Evolutionary conservation across 2,888 invertebrate genomes (phyloP).

Genomic region (Candidula unifasciata): DNA sequence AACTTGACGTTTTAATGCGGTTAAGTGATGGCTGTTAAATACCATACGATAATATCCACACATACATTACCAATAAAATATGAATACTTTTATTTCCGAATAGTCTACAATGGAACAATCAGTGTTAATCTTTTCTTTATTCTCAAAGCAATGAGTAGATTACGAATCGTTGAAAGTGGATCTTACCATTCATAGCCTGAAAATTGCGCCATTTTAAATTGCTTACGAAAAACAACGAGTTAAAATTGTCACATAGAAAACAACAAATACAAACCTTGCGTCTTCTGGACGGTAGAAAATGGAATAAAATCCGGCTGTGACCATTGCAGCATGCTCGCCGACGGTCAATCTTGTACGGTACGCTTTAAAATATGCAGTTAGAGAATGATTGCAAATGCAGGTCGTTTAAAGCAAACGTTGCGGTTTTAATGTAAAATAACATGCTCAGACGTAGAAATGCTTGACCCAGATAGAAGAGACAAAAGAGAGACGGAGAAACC

Average conservation of each 20-base stretch:
- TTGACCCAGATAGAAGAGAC: background rate
- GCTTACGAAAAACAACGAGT: too few relatives aligned
- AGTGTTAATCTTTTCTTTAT: background rate
- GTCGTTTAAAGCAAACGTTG: background rate
- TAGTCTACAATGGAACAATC: background rate
- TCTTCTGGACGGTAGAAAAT: conserved; percentile 36
- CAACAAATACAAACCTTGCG: conserved; percentile 32
- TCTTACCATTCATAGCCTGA: too few relatives aligned
- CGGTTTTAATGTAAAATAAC: background rate
- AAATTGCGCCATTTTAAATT: too few relatives aligned
- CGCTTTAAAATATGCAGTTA: background rate
- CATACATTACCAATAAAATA: too few relatives aligned
- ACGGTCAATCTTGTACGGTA: background rate
- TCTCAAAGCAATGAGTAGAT: background rate
- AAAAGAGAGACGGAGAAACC: background rate
- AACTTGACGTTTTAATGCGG: too few relatives aligned
- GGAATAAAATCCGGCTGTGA: conserved; percentile 44
- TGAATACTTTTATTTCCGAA: too few relatives aligned
- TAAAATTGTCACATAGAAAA: background rate
- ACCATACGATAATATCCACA: too few relatives aligned
- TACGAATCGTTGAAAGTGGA: too few relatives aligned
- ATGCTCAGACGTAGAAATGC: background rate
- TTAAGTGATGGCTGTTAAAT: too few relatives aligned
- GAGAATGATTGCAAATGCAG: too few relatives aligned
- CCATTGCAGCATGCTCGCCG: conserved; percentile 48